These are phyloP conservation scores for Ormyrus nitidulus DNA, from an alignment of 2,888 invertebrate genomes.

Conservation along the genomic window DNA sequence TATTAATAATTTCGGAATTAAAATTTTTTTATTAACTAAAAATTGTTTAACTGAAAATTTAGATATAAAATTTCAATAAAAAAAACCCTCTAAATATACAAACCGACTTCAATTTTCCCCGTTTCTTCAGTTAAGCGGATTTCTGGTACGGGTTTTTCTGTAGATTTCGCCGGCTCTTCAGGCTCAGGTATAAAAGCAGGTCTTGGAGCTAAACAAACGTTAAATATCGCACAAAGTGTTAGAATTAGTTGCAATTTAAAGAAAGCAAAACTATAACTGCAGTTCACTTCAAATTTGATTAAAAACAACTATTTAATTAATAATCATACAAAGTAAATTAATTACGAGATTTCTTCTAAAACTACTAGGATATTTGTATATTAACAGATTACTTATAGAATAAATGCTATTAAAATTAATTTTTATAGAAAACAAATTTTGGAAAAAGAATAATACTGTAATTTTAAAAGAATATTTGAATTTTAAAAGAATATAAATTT, in stretches of 20 bases:
- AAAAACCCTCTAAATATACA: slow-evolving; percentile 57
- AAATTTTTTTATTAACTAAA: not conserved
- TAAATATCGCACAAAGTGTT: slow-evolving; percentile 51
- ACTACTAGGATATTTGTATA: too few relatives aligned
- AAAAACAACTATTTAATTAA: not conserved
- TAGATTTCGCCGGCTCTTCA: slow-evolving; percentile 64
- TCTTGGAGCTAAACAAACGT: slow-evolving; percentile 70
- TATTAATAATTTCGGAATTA: not conserved
- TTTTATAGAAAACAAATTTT: slow-evolving; percentile 2
- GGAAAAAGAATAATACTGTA: too few relatives aligned
- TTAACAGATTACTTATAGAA: too few relatives aligned
- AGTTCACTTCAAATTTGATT: not conserved
- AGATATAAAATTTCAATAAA: not conserved
- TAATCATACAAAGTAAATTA: too few relatives aligned
- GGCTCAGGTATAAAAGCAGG: slow-evolving; percentile 66
- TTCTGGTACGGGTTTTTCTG: slow-evolving; percentile 72
- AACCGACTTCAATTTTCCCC: slow-evolving; percentile 72
- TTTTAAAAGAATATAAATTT: too few relatives aligned
- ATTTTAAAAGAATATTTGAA: too few relatives aligned
- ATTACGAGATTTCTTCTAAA: too few relatives aligned
- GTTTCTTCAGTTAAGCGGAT: slow-evolving; percentile 75
- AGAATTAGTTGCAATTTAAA: slow-evolving; percentile 40
- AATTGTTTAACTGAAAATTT: not conserved
- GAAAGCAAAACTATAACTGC: slow-evolving; percentile 3
- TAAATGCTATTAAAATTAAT: too few relatives aligned